Conservation (phyloP, 1,140 invertebrate species). For the Papilio polyxenes region DNA sequence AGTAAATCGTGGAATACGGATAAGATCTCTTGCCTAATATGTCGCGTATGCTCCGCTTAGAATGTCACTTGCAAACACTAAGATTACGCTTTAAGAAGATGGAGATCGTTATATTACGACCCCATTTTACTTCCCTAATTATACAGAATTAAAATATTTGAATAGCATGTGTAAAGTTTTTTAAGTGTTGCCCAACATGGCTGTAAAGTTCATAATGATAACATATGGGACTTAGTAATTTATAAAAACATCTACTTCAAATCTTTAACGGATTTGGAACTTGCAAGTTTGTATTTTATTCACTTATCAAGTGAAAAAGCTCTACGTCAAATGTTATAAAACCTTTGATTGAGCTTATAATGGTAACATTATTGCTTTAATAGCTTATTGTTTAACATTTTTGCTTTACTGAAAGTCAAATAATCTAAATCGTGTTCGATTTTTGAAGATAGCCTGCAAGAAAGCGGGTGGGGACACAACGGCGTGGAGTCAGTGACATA, state of each 20-base stretch:
- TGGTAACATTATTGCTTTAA: neutral
- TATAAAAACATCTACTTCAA: neutral
- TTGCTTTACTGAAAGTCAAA: neutral
- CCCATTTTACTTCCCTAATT: neutral
- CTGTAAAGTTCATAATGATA: neutral
- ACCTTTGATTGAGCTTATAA: neutral
- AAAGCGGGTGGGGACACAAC: conserved; percentile 34
- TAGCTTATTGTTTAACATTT: neutral
- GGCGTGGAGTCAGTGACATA: conserved; percentile 68
- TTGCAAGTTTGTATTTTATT: neutral
- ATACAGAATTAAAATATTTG: neutral
- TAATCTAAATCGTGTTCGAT: conserved; percentile 21
- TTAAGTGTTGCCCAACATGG: neutral
- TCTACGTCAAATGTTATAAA: neutral
- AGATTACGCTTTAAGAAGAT: conserved; percentile 4
- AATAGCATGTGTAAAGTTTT: neutral
- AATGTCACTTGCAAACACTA: conserved; percentile 22
- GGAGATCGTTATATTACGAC: neutral
- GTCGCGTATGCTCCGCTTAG: conserved; percentile 31
- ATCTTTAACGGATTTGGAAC: neutral
- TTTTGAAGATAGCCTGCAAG: conserved; percentile 32
- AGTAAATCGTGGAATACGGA: conserved; percentile 34
- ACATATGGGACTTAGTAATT: neutral
- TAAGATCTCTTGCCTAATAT: conserved; percentile 40
- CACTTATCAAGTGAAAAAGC: neutral